A percentile compares a stretch with the other conserved stretches of the same genome.
Evolutionary conservation across 2,797 vertebrate genomes (phyloP).

Genomic region (Echeneis naucrates): DNA sequence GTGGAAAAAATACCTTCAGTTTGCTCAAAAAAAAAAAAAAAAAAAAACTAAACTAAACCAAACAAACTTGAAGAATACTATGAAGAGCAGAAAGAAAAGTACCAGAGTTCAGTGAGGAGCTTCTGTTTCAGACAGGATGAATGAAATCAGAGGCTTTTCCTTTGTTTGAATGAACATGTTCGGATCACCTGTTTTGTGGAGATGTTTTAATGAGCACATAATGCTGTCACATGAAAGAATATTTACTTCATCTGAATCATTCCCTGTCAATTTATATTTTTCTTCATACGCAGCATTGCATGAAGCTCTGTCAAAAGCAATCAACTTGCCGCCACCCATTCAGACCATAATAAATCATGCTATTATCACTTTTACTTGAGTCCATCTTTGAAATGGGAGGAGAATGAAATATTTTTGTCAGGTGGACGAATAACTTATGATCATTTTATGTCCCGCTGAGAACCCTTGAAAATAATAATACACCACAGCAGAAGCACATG

Average conservation of each 20-base stretch:
- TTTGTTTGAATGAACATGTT: constrained; percentile 72
- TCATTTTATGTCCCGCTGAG: constrained; percentile 82
- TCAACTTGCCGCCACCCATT: constrained; percentile 63
- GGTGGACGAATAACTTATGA: constrained; percentile 81
- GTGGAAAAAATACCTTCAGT: constrained; percentile 36
- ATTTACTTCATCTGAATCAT: constrained; percentile 53
- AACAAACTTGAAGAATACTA: constrained; percentile 25
- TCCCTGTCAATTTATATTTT: constrained; percentile 75
- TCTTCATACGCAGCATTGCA: constrained; percentile 68
- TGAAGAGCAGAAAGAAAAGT: constrained; percentile 34
- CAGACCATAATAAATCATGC: constrained; percentile 76
- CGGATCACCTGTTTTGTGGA: constrained; percentile 67
- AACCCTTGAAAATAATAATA: constrained; percentile 83
- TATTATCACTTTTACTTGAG: constrained; percentile 76
- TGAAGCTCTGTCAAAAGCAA: constrained; percentile 68
- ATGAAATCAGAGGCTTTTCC: constrained; percentile 54
- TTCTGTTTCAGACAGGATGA: constrained; percentile 47
- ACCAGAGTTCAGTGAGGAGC: constrained; percentile 39
- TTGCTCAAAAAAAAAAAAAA: constrained; percentile 27
- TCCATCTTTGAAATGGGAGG: constrained; percentile 73
- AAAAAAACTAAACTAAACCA: too few relatives aligned
- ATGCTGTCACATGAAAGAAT: constrained; percentile 80
- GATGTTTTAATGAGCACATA: constrained; percentile 76
- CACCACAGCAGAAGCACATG: constrained; percentile 71
- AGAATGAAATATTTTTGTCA: constrained; percentile 74